Base-by-base conservation (phyloP, 1,140 invertebrate species). In the Psilanteris sp. region DNA sequence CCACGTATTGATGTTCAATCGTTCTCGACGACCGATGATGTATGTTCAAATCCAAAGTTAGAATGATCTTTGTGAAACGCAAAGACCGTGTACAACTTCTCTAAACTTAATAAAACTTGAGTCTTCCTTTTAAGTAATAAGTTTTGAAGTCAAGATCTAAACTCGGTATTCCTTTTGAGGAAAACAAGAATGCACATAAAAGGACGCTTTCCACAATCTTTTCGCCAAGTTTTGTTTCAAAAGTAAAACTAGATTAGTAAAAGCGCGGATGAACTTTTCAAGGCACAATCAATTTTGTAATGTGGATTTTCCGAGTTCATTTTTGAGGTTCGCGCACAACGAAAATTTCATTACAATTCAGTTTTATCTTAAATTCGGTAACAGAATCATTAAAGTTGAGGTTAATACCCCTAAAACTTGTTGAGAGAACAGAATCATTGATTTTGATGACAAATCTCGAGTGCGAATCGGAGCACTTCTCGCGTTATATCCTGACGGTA, bases 81-180 rank as follows among this genome's bases (percentile, higher is more conserved):
- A 41, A 31, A 31, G 31, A 24, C 11, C 20, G 6, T 24, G 10
- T 15, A 11, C 1, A 52, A 52, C 18, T 55, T 22, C 22, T 13
- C 5, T 41, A 55, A 55, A 41, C 10, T 31, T 31, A 41, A 41
- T 55, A 41, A 41, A 55, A 55, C 14, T 55, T 34, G n/a, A 41
- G 8, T 55, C 26, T 41, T 41, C 34, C 9, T 55, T 55, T 55
- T 31, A 55, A 55, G 36, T 55, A 41, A 41, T 55, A 55, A 55
- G 52, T 55, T 55, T 29, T 11, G 52, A 41, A 39, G 36, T 55
- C 24, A 20, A 41, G 2, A 39, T 31, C 24, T 15, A 54, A 54
- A 36, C 20, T 37, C 26, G 20, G 26, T 54, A 37, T 32, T 37
- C 9, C 10, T 39, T 54, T 27, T 16, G 22, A 37, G n/a, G 14